Evolutionary conservation across 2,888 invertebrate genomes (phyloP).

Genomic region (Acanthosepion esculentum): DNA sequence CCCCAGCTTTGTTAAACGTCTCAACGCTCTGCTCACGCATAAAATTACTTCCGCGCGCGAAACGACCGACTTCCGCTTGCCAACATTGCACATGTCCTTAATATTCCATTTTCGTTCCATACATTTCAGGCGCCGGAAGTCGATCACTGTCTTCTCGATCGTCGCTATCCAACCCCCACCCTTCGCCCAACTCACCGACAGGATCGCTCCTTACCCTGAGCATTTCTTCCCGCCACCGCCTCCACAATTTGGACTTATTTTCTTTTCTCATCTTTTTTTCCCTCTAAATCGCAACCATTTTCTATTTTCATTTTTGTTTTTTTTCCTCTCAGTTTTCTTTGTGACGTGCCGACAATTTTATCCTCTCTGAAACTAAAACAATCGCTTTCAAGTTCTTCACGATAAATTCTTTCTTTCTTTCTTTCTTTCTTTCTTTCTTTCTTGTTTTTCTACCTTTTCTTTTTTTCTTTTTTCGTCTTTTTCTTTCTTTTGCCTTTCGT

Average conservation of each 20-base stretch:
- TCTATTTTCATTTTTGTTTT: not conserved
- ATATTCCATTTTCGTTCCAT: slow-evolving; percentile 44
- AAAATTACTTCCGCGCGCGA: slow-evolving; percentile 42
- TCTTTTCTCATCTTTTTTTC: not conserved
- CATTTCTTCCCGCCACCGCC: not conserved
- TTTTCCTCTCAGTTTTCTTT: not conserved
- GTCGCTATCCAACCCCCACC: not conserved
- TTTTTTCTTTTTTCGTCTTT: not conserved
- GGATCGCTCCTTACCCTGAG: not conserved
- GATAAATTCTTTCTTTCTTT: not conserved
- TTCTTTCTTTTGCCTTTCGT: not conserved
- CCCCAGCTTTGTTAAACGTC: slow-evolving; percentile 40
- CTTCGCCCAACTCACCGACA: not conserved
- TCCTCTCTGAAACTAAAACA: not conserved
- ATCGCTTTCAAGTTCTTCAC: not conserved
- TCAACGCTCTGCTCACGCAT: slow-evolving; percentile 11
- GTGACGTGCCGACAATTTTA: not conserved
- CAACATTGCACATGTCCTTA: slow-evolving; percentile 42
- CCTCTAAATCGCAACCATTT: not conserved
- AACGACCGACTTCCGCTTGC: slow-evolving; percentile 45
- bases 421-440: not conserved
- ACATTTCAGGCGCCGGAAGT: slow-evolving; percentile 43
- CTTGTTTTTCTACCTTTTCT: not conserved
- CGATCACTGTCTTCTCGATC: not conserved
- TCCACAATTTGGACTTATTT: not conserved